Evolutionary conservation across 1,140 invertebrate species (phyloP).

Genomic region (Drosophila orosa): DNA sequence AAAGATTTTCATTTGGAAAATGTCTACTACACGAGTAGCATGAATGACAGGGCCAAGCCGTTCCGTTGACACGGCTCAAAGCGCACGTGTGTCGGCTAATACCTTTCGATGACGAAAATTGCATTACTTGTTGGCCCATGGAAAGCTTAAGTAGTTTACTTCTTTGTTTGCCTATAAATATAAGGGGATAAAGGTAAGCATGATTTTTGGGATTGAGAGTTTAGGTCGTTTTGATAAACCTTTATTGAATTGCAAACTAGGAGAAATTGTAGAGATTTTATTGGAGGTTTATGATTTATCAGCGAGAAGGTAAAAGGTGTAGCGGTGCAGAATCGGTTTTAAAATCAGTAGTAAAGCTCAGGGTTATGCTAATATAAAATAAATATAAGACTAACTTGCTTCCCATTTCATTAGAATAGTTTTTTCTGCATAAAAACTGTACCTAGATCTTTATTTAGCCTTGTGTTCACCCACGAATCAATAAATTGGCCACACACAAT

Average conservation of each 20-base stretch:
- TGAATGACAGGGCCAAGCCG: conserved; percentile 60
- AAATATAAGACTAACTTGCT: neutral
- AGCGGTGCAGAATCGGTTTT: no score
- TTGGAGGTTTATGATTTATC: neutral
- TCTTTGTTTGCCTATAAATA: conserved; percentile 66
- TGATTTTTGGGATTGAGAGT: conserved; percentile 31
- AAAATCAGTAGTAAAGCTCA: no score
- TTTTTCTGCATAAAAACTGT: no score
- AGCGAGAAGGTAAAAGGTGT: neutral
- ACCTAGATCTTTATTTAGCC: neutral
- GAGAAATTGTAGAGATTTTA: neutral
- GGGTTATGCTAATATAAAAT: no score
- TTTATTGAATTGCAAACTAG: conserved; percentile 15
- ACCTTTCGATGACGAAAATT: conserved; percentile 72
- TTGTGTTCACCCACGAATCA: conserved; percentile 7
- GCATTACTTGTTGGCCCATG: no score
- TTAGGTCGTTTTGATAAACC: neutral
- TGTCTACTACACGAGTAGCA: conserved; percentile 77
- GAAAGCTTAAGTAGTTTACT: conserved; percentile 68
- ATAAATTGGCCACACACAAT: conserved; percentile 28
- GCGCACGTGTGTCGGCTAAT: conserved; percentile 71
- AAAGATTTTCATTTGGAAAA: conserved; percentile 79
- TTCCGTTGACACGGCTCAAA: conserved; percentile 38
- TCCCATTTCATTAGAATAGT: neutral
- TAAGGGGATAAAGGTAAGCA: conserved; percentile 39